phyloP scores from a whole-genome alignment of 2,797 vertebrate species.

The Hoplostethus mediterraneus region DNA sequence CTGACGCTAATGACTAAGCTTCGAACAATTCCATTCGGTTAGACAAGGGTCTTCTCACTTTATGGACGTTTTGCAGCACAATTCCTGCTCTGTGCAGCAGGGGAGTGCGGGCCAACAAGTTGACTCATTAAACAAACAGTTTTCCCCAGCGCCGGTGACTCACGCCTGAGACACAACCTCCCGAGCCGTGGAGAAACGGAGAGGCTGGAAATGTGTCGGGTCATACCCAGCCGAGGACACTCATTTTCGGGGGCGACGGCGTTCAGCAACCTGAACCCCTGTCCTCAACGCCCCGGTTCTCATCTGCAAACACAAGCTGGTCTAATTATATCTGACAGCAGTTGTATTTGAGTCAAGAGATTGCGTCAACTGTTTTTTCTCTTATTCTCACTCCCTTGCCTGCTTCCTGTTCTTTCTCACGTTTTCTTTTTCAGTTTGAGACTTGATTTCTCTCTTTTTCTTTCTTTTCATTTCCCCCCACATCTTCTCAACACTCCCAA shows the following conservation, averaged over 20 bases:
- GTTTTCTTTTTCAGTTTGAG: too few relatives aligned
- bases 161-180: constrained; percentile 14
- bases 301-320: too few relatives aligned
- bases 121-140: constrained; percentile 45
- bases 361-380: not conserved
- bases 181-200: not conserved
- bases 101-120: constrained; percentile 11
- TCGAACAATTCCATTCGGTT: constrained; percentile 5
- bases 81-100: constrained; percentile 20
- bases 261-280: not conserved
- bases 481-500: too few relatives aligned
- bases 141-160: constrained; percentile 23
- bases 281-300: not conserved
- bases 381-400: too few relatives aligned
- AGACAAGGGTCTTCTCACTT: constrained; percentile 9
- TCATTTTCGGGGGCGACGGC: not conserved
- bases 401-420: too few relatives aligned
- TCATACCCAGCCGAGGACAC: not conserved
- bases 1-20: constrained; percentile 5
- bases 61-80: constrained; percentile 20
- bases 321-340: not conserved
- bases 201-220: constrained; percentile 2
- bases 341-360: too few relatives aligned
- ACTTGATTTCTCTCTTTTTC: too few relatives aligned
- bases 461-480: not conserved